A percentile compares a stretch with the other conserved stretches of the same genome.
Evolutionary conservation across 2,888 invertebrate species (phyloP).

Genomic region (Pantelozetes paolii): DNA sequence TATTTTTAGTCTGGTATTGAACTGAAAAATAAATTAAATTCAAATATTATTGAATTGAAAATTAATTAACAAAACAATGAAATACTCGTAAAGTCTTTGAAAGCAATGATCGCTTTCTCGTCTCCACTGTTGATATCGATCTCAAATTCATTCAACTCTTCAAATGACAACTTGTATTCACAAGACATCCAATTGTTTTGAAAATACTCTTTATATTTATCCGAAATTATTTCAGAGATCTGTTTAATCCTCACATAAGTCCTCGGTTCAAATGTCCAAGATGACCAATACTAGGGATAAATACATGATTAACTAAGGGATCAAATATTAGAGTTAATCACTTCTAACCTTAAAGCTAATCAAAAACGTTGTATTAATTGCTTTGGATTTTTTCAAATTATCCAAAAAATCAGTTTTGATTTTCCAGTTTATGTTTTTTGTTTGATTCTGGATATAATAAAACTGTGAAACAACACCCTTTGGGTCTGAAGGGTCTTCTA

Average conservation of each 20-base stretch:
- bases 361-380: background rate
- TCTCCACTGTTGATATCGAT: background rate
- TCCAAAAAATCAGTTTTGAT: background rate
- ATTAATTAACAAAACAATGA: background rate
- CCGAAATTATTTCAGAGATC: background rate
- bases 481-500: background rate
- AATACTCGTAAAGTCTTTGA: background rate
- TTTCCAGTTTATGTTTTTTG: background rate
- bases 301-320: too few relatives aligned
- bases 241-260: background rate
- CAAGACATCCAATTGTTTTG: background rate
- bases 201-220: background rate
- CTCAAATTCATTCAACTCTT: background rate
- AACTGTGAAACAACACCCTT: background rate
- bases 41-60: background rate
- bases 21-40: background rate
- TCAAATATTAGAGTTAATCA: too few relatives aligned
- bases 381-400: background rate
- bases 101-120: background rate
- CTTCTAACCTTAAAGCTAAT: background rate
- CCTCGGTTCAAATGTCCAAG: background rate
- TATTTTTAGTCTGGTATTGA: background rate
- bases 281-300: background rate
- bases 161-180: background rate
- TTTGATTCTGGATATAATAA: background rate